phyloP scores from a whole-genome alignment of 2,113 vertebrate genomes.

The Polyodon spathula region DNA sequence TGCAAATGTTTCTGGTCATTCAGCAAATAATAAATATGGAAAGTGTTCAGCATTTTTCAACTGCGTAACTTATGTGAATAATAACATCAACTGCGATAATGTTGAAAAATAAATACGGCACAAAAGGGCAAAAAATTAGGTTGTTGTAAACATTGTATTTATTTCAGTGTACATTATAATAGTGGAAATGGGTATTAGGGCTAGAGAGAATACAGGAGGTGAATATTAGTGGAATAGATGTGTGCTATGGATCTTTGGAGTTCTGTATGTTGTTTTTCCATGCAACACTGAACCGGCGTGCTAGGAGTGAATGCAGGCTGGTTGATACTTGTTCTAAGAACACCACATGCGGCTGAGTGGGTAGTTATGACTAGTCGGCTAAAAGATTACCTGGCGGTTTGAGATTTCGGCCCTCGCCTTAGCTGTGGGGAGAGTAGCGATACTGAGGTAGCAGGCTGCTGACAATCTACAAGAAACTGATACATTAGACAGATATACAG shows the following conservation, averaged over 20 bases:
- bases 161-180: too few relatives aligned
- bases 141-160: too few relatives aligned
- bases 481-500: conserved; percentile 75
- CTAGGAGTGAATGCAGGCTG: not conserved
- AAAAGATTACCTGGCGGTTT: conserved; percentile 76
- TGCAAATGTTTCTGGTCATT: too few relatives aligned
- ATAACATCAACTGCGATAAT: too few relatives aligned
- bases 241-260: not conserved
- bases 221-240: not conserved
- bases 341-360: conserved; percentile 5
- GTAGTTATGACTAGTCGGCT: not conserved
- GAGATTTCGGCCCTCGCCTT: conserved; percentile 57
- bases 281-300: not conserved
- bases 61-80: too few relatives aligned
- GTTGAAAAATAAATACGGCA: too few relatives aligned
- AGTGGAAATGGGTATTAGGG: too few relatives aligned
- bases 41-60: too few relatives aligned
- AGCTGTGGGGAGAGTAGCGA: conserved; percentile 74
- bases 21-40: too few relatives aligned
- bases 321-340: not conserved
- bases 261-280: not conserved
- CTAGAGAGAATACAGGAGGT: not conserved
- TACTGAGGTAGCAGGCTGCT: conserved; percentile 87
- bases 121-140: too few relatives aligned
- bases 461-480: conserved; percentile 91